Percentiles rank a stretch among this genome's conserved stretches.
These are phyloP conservation scores for Thereva nobilitata DNA, from an alignment of 2,888 invertebrate species.

Conservation along the genomic window DNA sequence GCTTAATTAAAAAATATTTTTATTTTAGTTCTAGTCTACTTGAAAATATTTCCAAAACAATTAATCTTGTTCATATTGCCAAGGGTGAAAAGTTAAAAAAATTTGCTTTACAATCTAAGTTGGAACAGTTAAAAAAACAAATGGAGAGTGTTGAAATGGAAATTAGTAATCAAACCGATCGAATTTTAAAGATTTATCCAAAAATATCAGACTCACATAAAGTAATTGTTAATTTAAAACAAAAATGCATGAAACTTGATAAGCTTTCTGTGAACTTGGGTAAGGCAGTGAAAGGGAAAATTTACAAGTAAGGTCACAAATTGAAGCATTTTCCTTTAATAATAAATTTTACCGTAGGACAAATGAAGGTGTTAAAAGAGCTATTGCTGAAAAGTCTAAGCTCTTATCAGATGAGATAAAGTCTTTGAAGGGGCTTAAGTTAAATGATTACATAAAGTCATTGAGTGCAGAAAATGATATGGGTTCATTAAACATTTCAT, in stretches of 20 bases:
- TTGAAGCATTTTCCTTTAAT: conserved; percentile 34
- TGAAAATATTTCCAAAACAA: conserved; percentile 51
- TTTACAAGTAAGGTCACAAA: conserved; percentile 46
- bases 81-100: conserved; percentile 50
- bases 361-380: conserved; percentile 48
- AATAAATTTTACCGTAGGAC: conserved; percentile 46
- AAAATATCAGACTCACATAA: conserved; percentile 52
- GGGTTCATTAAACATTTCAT: too few relatives aligned
- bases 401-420: conserved; percentile 53
- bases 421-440: conserved; percentile 47
- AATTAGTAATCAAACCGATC: conserved; percentile 49
- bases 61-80: conserved; percentile 51
- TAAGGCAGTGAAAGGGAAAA: conserved; percentile 48
- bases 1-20: background rate
- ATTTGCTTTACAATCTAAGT: conserved; percentile 48
- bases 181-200: conserved; percentile 51
- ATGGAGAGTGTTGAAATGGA: conserved; percentile 48
- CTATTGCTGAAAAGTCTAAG: conserved; percentile 49
- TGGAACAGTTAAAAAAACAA: conserved; percentile 50
- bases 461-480: too few relatives aligned
- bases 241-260: conserved; percentile 49
- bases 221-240: conserved; percentile 50
- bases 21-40: conserved; percentile 50
- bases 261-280: conserved; percentile 51
- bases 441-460: background rate